phyloP scores from a whole-genome alignment of 1,140 invertebrate species.

The Drosophila burlai region DNA sequence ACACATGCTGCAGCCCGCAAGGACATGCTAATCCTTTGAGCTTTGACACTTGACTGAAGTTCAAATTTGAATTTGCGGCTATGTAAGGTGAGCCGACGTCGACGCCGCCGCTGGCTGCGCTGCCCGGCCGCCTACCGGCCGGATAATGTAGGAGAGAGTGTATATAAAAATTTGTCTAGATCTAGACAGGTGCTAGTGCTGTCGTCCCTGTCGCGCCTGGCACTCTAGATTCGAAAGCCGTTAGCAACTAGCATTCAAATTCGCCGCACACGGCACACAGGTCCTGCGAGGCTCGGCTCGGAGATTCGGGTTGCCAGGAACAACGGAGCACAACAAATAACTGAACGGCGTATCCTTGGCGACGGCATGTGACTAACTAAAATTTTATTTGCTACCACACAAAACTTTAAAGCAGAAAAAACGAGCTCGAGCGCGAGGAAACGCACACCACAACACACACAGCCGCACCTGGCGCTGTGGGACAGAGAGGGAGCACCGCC shows the following conservation, averaged over 20 bases:
- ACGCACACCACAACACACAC: constrained; percentile 26
- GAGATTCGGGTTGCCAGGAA: constrained; percentile 57
- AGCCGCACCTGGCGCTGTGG: constrained; percentile 31
- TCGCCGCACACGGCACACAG: constrained; percentile 47
- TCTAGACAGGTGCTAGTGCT: constrained; percentile 75
- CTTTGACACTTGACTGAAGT: constrained; percentile 83
- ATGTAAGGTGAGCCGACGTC: constrained; percentile 63
- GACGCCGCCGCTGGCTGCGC: constrained; percentile 33
- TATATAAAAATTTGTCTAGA: constrained; percentile 61
- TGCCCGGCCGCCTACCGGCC: constrained; percentile 51
- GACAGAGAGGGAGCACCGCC: constrained; percentile 16
- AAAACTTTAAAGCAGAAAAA: constrained; percentile 80
- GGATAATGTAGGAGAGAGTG: constrained; percentile 18
- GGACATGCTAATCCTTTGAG: constrained; percentile 85
- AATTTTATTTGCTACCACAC: constrained; percentile 84
- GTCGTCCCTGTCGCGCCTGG: constrained; percentile 63
- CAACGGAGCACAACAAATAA: constrained; percentile 74
- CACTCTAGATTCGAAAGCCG: constrained; percentile 23
- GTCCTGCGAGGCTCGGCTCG: constrained; percentile 21
- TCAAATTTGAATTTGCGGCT: constrained; percentile 80
- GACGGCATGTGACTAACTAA: constrained; percentile 84
- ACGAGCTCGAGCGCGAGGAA: constrained; percentile 28
- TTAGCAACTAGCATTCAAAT: constrained; percentile 45
- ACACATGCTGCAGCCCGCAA: constrained; percentile 60
- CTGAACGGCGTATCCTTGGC: constrained; percentile 83